Percentiles rank a stretch among this genome's conserved stretches.
Conservation (phyloP, 2,113 vertebrate genomes). For the Pavo muticus region DNA sequence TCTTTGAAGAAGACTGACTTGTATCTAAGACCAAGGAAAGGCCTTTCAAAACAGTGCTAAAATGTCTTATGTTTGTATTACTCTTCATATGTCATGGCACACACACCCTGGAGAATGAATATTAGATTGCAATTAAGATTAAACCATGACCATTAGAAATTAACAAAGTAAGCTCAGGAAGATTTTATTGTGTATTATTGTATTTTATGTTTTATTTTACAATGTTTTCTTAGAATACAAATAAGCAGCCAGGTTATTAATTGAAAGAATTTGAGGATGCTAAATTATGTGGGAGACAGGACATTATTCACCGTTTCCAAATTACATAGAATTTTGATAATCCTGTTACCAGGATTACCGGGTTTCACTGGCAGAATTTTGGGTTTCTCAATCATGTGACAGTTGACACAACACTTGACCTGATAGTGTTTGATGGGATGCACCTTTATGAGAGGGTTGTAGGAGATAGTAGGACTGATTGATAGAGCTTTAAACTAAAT, state of each 20-base stretch:
- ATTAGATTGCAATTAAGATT: background rate
- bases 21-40: background rate
- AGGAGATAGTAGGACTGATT: too few relatives aligned
- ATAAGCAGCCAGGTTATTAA: background rate
- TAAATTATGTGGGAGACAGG: background rate
- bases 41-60: background rate
- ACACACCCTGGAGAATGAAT: background rate
- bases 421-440: too few relatives aligned
- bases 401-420: too few relatives aligned
- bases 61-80: background rate
- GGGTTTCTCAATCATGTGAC: too few relatives aligned
- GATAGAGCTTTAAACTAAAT: too few relatives aligned
- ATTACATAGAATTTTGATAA: constrained; percentile 29
- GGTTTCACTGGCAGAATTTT: too few relatives aligned
- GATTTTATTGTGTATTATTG: background rate
- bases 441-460: too few relatives aligned
- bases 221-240: background rate
- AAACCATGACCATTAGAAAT: background rate
- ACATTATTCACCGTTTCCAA: background rate
- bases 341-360: background rate
- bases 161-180: background rate
- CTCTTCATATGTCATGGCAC: background rate
- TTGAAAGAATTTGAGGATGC: background rate
- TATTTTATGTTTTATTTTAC: background rate
- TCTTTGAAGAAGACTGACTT: background rate